Base-by-base conservation (phyloP, 1,140 invertebrate species). In the Gerris buenoi region DNA sequence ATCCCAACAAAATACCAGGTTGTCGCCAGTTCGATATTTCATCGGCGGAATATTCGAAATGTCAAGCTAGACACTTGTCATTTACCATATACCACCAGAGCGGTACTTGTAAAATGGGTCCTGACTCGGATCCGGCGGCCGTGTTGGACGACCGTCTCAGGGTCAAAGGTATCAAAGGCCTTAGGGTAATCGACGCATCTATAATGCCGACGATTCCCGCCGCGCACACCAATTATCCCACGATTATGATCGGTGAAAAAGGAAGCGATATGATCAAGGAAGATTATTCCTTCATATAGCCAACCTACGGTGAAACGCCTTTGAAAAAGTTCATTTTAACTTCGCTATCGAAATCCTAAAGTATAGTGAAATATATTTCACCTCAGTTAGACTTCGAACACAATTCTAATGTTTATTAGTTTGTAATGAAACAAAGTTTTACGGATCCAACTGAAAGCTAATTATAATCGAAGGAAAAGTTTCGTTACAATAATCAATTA, bases 1-100 rank as follows among this genome's bases (percentile, higher is more conserved):
- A 85, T 68, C 79, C 83, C 2, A 78, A 81, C 0, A 81, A 82
- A 15, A 78, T 89, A 13, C 81, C 84, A n/a, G 75, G 73, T 2
- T 82, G 81, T 69, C 76, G 80, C 65, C 79, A 84, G 27, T 81
- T 82, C 62, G 73, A 78, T 0, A 84, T 84, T 71, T 83, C 82
- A 28, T 83, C 82, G 1, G 83, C 86, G 69, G 80, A 76, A 13
- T 93, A 91, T 73, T 90, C 87, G 79, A 82, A 82, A 23, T 93
- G 90, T 76, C 80, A 85, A 57, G 77, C 83, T 0, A 70, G 78
- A 18, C 73, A 77, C 25, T 71, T 79, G 2, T 73, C 77, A 0
- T 71, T 74, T 14, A 77, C 75, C 26, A 73, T 83, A 27, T 81
- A 80, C 72, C 90, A 93, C 75, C 75, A 75, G 2, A 75, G 76